Conservation (phyloP, 1,140 invertebrate genomes). For the Achatina immaculata region DNA sequence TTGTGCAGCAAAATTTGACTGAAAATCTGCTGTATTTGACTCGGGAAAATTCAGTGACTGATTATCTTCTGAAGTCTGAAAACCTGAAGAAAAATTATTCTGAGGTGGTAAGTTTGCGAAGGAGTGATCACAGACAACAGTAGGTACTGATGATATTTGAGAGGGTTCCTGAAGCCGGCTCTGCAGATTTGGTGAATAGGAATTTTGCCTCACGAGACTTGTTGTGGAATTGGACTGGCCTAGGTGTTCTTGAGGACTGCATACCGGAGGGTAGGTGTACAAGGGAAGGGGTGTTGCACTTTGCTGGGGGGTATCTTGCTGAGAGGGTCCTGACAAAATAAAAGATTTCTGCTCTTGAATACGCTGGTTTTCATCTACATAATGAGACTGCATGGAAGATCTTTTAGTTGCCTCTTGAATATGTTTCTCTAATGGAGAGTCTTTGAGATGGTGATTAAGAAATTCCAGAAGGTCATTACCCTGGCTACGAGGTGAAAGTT, state of each 20-base stretch:
- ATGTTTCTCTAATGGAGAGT: not conserved
- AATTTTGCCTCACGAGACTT: constrained; percentile 5
- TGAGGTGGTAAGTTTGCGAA: constrained; percentile 19
- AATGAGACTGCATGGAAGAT: not conserved
- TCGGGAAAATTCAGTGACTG: not conserved
- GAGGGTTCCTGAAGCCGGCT: not conserved
- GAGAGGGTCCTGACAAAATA: not conserved
- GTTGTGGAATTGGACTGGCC: constrained; percentile 1
- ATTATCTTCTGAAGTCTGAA: not conserved
- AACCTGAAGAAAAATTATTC: not conserved
- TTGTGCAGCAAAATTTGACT: not conserved
- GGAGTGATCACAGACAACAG: not conserved
- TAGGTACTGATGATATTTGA: constrained; percentile 8
- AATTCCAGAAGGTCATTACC: constrained; percentile 28
- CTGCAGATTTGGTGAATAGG: not conserved
- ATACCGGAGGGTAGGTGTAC: not conserved
- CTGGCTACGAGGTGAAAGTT: constrained; percentile 22
- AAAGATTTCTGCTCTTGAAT: not conserved
- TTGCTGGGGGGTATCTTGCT: not conserved
- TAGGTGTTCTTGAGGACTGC: constrained; percentile 5
- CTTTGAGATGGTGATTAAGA: constrained; percentile 30
- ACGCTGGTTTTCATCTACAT: not conserved
- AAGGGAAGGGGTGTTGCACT: not conserved
- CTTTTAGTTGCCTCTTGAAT: not conserved
- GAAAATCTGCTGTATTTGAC: not conserved